These are phyloP conservation scores for Atrichornis clamosus DNA, from an alignment of 2,113 vertebrate species.

Conservation along the genomic window DNA sequence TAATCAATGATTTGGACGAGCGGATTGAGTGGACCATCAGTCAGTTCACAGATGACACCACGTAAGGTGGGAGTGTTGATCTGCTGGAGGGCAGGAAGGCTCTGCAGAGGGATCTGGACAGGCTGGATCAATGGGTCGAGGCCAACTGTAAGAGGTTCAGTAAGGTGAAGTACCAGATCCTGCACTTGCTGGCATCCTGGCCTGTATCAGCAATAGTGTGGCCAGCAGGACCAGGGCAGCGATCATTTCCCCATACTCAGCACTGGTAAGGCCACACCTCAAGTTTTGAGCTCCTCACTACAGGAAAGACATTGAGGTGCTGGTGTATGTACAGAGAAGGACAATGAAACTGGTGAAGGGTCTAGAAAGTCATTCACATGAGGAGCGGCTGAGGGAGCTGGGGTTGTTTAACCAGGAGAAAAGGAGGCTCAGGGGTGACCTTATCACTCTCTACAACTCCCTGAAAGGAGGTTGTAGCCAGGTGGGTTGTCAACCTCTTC, in stretches of 20 bases:
- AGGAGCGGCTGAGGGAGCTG: not conserved
- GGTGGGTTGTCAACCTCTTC: not conserved
- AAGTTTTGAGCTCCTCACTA: not conserved
- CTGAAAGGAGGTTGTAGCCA: not conserved
- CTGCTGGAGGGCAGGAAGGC: not conserved
- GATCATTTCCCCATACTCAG: not conserved
- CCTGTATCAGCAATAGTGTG: rapidly evolving
- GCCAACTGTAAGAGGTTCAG: not conserved
- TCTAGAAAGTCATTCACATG: not conserved
- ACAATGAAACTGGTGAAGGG: not conserved
- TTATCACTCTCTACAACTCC: not conserved
- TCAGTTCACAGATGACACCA: not conserved
- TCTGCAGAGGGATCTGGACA: not conserved
- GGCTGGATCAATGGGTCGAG: not conserved
- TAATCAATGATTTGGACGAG: not conserved
- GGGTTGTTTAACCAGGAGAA: not conserved
- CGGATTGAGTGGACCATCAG: not conserved
- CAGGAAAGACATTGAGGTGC: not conserved
- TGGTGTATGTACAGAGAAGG: rapidly evolving
- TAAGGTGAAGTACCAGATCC: not conserved
- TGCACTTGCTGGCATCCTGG: not conserved
- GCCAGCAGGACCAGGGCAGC: not conserved
- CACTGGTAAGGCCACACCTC: not conserved
- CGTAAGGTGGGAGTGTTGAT: not conserved
- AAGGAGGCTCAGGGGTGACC: not conserved